A percentile compares a stretch with the other conserved stretches of the same genome.
These are phyloP conservation scores for Liopterus haemorrhoidalis DNA, from an alignment of 2,888 invertebrate genomes.

Conservation along the genomic window DNA sequence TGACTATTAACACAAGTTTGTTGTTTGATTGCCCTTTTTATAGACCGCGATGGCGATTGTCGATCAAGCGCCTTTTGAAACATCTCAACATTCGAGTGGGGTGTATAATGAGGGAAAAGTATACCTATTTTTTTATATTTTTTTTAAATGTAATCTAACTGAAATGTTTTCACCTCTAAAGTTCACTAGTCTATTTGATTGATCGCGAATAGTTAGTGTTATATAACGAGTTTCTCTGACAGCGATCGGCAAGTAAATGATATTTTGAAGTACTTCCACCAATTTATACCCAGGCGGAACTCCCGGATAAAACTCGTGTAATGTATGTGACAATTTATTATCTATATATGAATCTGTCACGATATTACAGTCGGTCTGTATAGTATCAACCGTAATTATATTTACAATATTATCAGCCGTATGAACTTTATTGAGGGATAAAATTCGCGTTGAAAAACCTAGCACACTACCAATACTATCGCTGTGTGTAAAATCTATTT, in stretches of 20 bases:
- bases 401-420: slow-evolving; percentile 5
- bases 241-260: slow-evolving; percentile 5
- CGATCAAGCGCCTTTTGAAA: too few species aligned
- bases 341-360: slow-evolving; percentile 26
- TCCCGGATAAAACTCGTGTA: slow-evolving; percentile 5
- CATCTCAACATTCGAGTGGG: too few species aligned
- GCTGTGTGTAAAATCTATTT: neutral
- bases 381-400: slow-evolving; percentile 6
- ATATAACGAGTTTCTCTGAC: slow-evolving; percentile 3
- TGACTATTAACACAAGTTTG: neutral
- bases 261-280: slow-evolving; percentile 4
- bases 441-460: slow-evolving; percentile 2
- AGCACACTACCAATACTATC: slow-evolving; percentile 5
- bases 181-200: neutral
- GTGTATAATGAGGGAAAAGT: neutral
- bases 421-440: slow-evolving; percentile 2
- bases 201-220: neutral
- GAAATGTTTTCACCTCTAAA: slow-evolving; percentile 5
- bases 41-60: neutral
- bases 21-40: neutral
- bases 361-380: slow-evolving; percentile 26
- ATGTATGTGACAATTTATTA: slow-evolving; percentile 5
- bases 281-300: slow-evolving; percentile 7
- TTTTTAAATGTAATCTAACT: slow-evolving; percentile 7
- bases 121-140: slow-evolving; percentile 6